phyloP scores from a whole-genome alignment of 2,113 vertebrate species.

The Trinectes maculatus region DNA sequence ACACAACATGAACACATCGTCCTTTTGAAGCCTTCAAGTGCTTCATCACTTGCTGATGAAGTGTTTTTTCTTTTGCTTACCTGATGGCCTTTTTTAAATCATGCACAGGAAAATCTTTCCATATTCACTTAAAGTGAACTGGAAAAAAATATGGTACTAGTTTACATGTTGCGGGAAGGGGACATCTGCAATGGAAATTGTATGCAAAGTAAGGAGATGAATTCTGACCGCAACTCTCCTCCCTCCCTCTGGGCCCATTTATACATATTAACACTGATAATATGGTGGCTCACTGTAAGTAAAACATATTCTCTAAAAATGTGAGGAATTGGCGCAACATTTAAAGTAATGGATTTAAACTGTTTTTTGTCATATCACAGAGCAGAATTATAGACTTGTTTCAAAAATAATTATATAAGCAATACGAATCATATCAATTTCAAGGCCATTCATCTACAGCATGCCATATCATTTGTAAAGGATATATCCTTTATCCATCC shows the following conservation, averaged over 20 bases:
- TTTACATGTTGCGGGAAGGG: constrained; percentile 78
- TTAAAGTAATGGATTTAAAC: background rate
- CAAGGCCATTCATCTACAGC: background rate
- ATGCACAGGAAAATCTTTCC: constrained; percentile 65
- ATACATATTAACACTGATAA: constrained; percentile 32
- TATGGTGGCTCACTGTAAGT: constrained; percentile 30
- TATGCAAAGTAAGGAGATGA: constrained; percentile 78
- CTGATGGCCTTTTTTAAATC: background rate
- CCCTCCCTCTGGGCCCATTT: constrained; percentile 33
- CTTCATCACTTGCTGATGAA: background rate
- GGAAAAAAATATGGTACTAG: constrained; percentile 48
- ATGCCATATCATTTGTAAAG: background rate
- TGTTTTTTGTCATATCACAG: background rate
- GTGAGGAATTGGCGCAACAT: background rate
- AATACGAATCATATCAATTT: background rate
- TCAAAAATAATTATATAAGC: background rate
- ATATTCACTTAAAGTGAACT: constrained; percentile 25
- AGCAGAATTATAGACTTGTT: background rate
- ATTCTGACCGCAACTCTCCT: constrained; percentile 65
- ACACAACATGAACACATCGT: background rate
- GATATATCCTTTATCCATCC: background rate
- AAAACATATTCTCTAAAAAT: background rate
- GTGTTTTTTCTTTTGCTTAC: background rate
- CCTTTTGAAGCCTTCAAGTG: background rate
- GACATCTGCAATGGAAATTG: constrained; percentile 79